Conservation (phyloP, 2,113 vertebrate species). For the Corythornis madagascariensis region DNA sequence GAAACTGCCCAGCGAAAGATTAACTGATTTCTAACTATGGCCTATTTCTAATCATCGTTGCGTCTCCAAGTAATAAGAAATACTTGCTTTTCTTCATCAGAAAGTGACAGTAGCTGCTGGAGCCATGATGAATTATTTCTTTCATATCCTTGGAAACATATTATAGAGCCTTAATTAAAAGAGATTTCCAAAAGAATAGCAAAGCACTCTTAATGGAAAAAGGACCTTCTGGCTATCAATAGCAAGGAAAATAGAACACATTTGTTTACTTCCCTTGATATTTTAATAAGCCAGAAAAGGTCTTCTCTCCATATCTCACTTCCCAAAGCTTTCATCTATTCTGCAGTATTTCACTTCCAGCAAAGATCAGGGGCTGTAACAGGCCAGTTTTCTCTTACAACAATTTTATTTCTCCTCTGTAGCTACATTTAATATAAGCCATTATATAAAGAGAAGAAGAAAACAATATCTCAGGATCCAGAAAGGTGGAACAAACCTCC, state of each 20-base stretch:
- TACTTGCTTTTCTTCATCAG: conserved; percentile 31
- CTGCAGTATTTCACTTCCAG: neutral
- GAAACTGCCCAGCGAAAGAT: neutral
- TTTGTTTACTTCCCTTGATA: conserved; percentile 32
- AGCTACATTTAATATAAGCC: neutral
- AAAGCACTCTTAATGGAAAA: conserved; percentile 26
- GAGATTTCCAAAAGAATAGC: conserved; percentile 37
- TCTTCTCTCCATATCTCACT: neutral
- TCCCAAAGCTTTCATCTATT: neutral
- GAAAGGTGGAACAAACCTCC: neutral
- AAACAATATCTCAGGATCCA: neutral
- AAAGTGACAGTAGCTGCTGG: neutral
- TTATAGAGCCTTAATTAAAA: conserved; percentile 58
- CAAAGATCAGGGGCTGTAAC: neutral
- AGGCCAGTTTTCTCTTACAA: neutral
- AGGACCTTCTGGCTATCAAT: conserved; percentile 11
- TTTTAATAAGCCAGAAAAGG: neutral
- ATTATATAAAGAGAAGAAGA: neutral
- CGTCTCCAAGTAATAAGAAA: conserved; percentile 2
- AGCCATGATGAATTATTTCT: conserved; percentile 30
- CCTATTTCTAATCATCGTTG: conserved; percentile 1
- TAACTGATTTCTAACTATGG: neutral
- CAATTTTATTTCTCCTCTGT: neutral
- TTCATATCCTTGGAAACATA: conserved; percentile 57
- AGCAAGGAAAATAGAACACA: neutral